Base-by-base conservation (phyloP, 2,797 vertebrate genomes). In the Centropyge bicolor region DNA sequence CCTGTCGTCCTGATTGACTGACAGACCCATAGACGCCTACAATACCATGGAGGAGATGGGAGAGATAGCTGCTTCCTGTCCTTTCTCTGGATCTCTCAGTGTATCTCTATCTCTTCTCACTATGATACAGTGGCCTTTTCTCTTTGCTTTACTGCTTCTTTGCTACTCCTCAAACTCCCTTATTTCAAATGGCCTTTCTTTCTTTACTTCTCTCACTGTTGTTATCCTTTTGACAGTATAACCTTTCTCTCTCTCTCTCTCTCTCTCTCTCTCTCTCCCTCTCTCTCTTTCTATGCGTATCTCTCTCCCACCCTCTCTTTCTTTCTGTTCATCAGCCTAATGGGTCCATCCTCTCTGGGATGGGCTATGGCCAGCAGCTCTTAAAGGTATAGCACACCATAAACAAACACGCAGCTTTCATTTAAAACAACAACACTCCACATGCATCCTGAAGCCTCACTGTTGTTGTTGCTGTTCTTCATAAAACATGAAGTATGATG, bases 291-390 rank as follows among this genome's bases (percentile, higher is more conserved):
- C 65, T 59, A 40, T 61, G 52, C 68, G 59, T 57, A 48, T n/a
- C 17, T 68, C 24, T 57, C 56, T 46, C 16, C 20, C 51, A 31
- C 46, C 36, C 64, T 78, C 61, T 48, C 74, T 72, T 22, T 76
- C 48, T 67, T 61, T 82, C 77, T 84, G 76, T 84, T 91, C 91
- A 93, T 91, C 88, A 91, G 83, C 16, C 84, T 93, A 92, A 94
- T 93, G 91, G 88, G 85, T 86, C 80, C 91, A 91, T 92, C 92
- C 91, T 90, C 86, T 76, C 82, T 86, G 92, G 91, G 92, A 92
- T 91, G 92, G 93, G 91, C 91, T 36, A 61, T 67, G 75, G 81
- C 76, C 84, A 83, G 88, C 70, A 84, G 85, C 87, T 92, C 93
- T 94, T 94, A 94, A 94, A 94, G 93, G 85, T 84, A 86, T 84